These are phyloP conservation scores for Rhaphigaster nebulosa DNA, from an alignment of 2,888 invertebrate genomes.

Conservation along the genomic window DNA sequence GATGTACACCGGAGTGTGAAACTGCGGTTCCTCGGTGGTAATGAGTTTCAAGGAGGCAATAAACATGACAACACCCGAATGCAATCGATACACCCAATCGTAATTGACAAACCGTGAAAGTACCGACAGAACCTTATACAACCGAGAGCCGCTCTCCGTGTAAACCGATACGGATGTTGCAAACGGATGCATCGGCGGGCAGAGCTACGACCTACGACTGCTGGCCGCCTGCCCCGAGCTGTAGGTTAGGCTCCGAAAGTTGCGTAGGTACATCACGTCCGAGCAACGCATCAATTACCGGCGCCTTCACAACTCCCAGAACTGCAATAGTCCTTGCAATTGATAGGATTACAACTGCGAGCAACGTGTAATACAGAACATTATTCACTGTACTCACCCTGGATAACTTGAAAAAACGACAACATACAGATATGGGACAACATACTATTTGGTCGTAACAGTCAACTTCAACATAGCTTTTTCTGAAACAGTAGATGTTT, in stretches of 20 bases:
- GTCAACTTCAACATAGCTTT: too few relatives aligned
- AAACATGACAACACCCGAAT: slow-evolving; percentile 6
- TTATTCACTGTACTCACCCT: too few relatives aligned
- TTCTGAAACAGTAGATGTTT: too few relatives aligned
- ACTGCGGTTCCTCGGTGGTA: neutral
- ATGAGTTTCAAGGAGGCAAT: slow-evolving; percentile 5
- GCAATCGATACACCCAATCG: slow-evolving; percentile 22
- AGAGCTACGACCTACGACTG: neutral
- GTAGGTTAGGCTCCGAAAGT: neutral
- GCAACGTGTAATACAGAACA: neutral
- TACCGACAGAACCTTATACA: neutral
- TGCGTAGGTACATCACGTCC: neutral
- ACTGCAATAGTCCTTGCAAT: neutral
- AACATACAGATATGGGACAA: too few relatives aligned
- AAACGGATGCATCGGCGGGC: neutral
- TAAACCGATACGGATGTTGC: slow-evolving; percentile 23
- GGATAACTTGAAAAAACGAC: too few relatives aligned
- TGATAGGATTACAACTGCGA: neutral
- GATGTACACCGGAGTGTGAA: neutral
- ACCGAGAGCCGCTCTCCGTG: neutral
- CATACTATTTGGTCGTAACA: too few relatives aligned
- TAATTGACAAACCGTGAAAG: slow-evolving; percentile 32
- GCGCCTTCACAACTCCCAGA: neutral
- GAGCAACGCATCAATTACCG: neutral
- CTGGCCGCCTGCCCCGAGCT: neutral